Percentiles rank a stretch among this genome's conserved stretches.
phyloP scores from a whole-genome alignment of 2,888 invertebrate genomes.

The Glaucopsyche alexis region DNA sequence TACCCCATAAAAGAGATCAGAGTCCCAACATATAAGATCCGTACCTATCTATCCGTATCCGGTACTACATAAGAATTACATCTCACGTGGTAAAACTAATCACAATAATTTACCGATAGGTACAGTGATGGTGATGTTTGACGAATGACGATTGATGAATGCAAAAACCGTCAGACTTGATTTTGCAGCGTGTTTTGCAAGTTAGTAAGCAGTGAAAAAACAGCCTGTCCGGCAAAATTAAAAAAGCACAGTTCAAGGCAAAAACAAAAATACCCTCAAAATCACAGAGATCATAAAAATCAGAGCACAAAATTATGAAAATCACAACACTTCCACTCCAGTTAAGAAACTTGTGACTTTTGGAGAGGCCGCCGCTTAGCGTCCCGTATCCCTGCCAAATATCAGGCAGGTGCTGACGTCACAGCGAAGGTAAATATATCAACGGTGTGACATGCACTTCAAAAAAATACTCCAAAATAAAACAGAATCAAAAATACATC shows the following conservation, averaged over 20 bases:
- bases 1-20: no score
- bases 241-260: no score
- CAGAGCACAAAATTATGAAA: slow-evolving; percentile 17
- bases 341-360: slow-evolving; percentile 69
- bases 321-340: slow-evolving; percentile 61
- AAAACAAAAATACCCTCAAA: background rate
- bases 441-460: slow-evolving; percentile 55
- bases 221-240: no score
- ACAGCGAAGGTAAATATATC: slow-evolving; percentile 54
- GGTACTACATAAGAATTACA: background rate
- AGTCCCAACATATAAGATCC: background rate
- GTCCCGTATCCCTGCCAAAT: slow-evolving; percentile 75
- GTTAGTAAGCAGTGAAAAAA: background rate
- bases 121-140: background rate
- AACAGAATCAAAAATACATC: slow-evolving; percentile 48
- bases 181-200: background rate
- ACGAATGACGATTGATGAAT: background rate
- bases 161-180: slow-evolving; percentile 1
- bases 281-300: background rate
- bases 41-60: no score
- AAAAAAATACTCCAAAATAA: slow-evolving; percentile 56
- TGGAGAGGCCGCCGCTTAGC: slow-evolving; percentile 71
- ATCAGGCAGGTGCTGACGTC: slow-evolving; percentile 74
- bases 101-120: background rate
- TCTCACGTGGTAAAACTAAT: slow-evolving; percentile 1